These are phyloP conservation scores for Apamea sordens DNA, from an alignment of 2,888 invertebrate genomes.

Conservation along the genomic window DNA sequence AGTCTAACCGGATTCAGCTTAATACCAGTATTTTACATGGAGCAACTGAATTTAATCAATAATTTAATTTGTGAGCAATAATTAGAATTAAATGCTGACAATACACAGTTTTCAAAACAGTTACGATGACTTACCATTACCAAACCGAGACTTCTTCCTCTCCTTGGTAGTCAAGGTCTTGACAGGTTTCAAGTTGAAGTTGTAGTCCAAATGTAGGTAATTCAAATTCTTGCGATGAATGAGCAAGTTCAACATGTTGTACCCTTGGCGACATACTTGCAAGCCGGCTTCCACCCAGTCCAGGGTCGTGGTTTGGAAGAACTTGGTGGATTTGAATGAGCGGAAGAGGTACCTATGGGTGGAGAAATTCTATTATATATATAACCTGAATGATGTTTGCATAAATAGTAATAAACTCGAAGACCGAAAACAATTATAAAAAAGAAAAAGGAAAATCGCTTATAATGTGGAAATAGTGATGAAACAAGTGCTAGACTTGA, in stretches of 20 bases:
- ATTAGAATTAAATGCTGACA: background rate
- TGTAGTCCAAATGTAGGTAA: constrained; percentile 99
- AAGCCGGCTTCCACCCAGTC: constrained; percentile 99
- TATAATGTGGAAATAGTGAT: background rate
- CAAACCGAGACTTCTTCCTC: constrained; percentile 99
- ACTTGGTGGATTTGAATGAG: constrained; percentile 99
- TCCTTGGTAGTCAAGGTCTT: constrained; percentile 99
- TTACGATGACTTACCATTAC: constrained; percentile 92
- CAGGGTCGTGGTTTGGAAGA: constrained; percentile 99
- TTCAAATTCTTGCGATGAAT: constrained; percentile 99
- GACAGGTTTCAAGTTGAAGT: constrained; percentile 99
- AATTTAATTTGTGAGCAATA: background rate
- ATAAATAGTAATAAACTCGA: background rate
- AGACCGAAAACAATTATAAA: background rate
- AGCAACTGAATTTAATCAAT: no score
- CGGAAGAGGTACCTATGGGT: constrained; percentile 96
- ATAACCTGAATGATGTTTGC: background rate
- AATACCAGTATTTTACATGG: no score
- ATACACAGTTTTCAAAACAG: background rate
- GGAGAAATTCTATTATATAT: background rate
- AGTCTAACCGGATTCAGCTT: no score
- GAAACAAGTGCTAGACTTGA: no score
- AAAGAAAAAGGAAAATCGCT: background rate
- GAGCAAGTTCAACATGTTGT: constrained; percentile 99
- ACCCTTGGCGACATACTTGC: constrained; percentile 99